Evolutionary conservation across 1,140 invertebrate species (phyloP).

Genomic region (Psix sp.): DNA sequence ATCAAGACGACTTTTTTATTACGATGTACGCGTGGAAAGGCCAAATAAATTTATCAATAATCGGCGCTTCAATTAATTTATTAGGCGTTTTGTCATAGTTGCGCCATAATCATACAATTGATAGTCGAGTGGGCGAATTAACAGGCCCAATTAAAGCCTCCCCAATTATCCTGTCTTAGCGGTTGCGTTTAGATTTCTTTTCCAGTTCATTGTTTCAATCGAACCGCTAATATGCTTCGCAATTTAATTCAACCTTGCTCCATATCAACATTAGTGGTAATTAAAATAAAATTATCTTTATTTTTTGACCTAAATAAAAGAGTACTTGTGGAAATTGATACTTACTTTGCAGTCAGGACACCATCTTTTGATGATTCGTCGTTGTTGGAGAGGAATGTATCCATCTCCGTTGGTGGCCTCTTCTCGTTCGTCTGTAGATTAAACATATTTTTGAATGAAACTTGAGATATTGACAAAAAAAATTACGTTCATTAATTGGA

Average conservation of each 20-base stretch:
- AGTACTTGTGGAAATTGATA: background rate
- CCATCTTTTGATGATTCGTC: conserved; percentile 28
- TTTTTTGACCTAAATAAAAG: conserved; percentile 2
- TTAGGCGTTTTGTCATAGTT: conserved; percentile 18
- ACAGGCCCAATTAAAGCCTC: conserved; percentile 27
- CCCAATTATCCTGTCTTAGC: conserved; percentile 15
- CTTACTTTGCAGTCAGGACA: conserved; percentile 27
- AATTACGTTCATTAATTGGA: too few species aligned
- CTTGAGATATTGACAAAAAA: too few species aligned
- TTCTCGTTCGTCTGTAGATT: conserved; percentile 22
- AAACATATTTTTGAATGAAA: too few species aligned
- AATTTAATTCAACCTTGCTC: conserved; percentile 30
- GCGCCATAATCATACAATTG: conserved; percentile 5
- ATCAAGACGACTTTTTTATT: conserved; percentile 16
- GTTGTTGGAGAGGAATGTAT: conserved; percentile 42
- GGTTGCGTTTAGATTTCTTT: conserved; percentile 8
- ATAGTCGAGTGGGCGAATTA: conserved; percentile 21
- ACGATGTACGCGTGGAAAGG: background rate
- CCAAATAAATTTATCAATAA: too few species aligned
- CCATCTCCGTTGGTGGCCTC: conserved; percentile 36
- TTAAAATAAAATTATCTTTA: conserved; percentile 6
- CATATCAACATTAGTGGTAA: background rate
- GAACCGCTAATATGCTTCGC: background rate
- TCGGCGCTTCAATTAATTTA: conserved; percentile 17
- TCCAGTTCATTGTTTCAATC: background rate